A percentile compares a stretch with the other conserved stretches of the same genome.
phyloP scores from a whole-genome alignment of 2,797 vertebrate species.

The Pipistrellus pipistrellus region DNA sequence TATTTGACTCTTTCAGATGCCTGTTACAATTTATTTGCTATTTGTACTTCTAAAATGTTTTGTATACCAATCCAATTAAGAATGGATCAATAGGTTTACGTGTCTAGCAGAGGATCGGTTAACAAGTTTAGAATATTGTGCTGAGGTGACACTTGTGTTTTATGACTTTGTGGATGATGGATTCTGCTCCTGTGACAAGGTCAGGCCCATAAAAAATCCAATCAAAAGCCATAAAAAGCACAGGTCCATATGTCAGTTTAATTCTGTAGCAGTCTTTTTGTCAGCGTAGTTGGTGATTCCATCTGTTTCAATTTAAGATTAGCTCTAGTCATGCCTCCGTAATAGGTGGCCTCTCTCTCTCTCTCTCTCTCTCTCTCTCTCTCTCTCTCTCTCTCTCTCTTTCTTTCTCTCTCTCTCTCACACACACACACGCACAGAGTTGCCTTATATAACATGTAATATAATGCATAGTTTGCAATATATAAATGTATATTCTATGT shows the following conservation, averaged over 20 bases:
- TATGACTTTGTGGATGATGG: slow-evolving; percentile 39
- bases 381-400: too few species aligned
- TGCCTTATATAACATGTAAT: neutral
- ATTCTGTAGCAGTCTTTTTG: neutral
- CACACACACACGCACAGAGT: neutral
- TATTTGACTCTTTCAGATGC: slow-evolving; percentile 31
- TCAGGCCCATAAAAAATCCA: slow-evolving; percentile 53
- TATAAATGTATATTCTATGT: neutral
- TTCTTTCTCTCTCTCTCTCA: too few species aligned
- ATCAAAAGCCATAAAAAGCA: slow-evolving; percentile 31
- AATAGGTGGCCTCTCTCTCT: neutral
- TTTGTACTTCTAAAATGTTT: slow-evolving; percentile 10
- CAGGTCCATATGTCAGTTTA: neutral
- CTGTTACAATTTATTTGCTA: neutral
- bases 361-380: too few species aligned
- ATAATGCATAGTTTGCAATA: neutral
- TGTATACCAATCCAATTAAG: neutral
- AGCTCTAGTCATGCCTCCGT: neutral
- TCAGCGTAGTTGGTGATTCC: neutral
- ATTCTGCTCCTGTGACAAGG: slow-evolving; percentile 41
- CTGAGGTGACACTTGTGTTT: slow-evolving; percentile 50
- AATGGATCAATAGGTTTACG: neutral
- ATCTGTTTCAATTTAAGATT: slow-evolving; percentile 48
- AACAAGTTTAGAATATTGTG: slow-evolving; percentile 53
- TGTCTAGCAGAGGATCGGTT: neutral